Base-by-base conservation (phyloP, 2,888 invertebrate genomes). In the Villa cingulata region DNA sequence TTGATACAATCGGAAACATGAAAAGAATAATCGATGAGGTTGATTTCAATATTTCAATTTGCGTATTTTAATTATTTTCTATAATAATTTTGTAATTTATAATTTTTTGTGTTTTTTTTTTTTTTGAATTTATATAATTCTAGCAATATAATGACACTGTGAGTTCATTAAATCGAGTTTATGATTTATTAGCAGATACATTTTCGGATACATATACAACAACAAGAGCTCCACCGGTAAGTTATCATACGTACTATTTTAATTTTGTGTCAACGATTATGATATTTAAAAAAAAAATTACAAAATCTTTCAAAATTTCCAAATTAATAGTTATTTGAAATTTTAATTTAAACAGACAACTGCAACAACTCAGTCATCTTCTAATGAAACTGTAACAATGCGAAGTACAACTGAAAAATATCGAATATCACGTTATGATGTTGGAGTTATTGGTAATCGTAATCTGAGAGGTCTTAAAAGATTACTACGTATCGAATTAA, bases 121-220 rank as follows among this genome's bases (percentile, higher is more conserved):
- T n/a, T n/a, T n/a, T n/a, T n/a, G n/a, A n/a, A n/a, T n/a, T n/a
- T n/a, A n/a, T n/a, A n/a, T n/a, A n/a, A n/a, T n/a, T n/a, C 15
- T 48, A 69, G 69, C 69, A 70, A 69, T 65, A 65, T 46, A 58
- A 61, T 4, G 69, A 70, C 20, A 69, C 68, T 0, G 57, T 58
- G 14, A 55, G 58, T 20, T 62, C 68, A 4, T 48, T 69, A 1
- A 58, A 61, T 37, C 60, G 63, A 29, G 60, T 66, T 6, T 66
- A 62, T 49, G 66, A 68, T 49, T 52, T 65, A 34, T 48, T 69
- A 2, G 58, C 62, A 39, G 64, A 65, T 29, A 62, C 60, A 16
- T 69, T 70, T 44, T 59, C 60, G 16, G 68, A 68, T 54, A 64
- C 66, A 3, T 64, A 57, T 3, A 60, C 62, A 5, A 49, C 50